Percentiles rank a stretch among this genome's conserved stretches.
These are phyloP conservation scores for Rhopalosiphum padi DNA, from an alignment of 1,140 invertebrate genomes.

Conservation along the genomic window DNA sequence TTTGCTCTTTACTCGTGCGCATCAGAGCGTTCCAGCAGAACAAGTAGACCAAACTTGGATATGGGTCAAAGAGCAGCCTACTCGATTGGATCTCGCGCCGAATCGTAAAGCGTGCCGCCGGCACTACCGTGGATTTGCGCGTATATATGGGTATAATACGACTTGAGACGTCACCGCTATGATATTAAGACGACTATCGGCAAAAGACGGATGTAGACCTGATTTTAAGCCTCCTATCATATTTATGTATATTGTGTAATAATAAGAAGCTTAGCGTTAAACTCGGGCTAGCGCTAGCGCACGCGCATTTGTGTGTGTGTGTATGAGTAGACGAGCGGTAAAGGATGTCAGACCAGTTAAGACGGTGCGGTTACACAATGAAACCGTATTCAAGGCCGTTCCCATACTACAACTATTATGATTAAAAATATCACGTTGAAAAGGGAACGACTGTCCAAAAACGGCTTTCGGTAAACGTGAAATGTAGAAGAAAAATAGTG, in stretches of 20 bases:
- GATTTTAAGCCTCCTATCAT: neutral
- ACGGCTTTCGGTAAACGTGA: slow-evolving; percentile 13
- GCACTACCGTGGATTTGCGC: neutral
- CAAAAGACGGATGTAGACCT: neutral
- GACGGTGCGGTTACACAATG: slow-evolving; percentile 47
- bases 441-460: slow-evolving; percentile 46
- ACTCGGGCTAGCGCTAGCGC: neutral
- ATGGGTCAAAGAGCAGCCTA: slow-evolving; percentile 48
- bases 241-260: neutral
- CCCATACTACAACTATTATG: slow-evolving; percentile 43
- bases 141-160: neutral
- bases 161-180: neutral
- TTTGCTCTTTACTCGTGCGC: slow-evolving; percentile 56
- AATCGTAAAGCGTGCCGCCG: neutral
- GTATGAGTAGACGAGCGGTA: neutral
- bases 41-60: slow-evolving; percentile 46
- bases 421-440: slow-evolving; percentile 22
- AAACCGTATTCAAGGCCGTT: slow-evolving; percentile 47
- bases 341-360: slow-evolving; percentile 46
- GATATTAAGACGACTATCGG: neutral
- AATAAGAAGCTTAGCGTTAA: neutral
- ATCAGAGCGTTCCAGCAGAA: slow-evolving; percentile 51
- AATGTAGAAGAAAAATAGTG: slow-evolving; percentile 18
- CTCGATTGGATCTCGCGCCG: slow-evolving; percentile 35
- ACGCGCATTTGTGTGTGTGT: neutral